Conservation (phyloP, 2,113 vertebrate genomes). For the Oreotrochilus melanogaster region DNA sequence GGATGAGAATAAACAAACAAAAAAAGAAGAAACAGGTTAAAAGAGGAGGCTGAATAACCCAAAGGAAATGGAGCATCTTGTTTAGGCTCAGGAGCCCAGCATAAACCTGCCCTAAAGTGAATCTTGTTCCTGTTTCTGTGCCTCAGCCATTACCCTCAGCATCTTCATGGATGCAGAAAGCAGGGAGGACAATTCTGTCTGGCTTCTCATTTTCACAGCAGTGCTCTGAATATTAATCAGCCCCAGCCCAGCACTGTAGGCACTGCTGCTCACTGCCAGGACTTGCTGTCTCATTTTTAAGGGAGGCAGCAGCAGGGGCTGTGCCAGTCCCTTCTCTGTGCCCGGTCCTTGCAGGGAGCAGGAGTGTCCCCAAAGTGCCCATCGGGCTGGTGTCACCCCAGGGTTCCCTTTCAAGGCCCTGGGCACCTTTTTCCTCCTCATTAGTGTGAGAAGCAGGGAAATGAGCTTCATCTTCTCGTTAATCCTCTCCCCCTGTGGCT, state of each 20-base stretch:
- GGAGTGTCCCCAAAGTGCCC: accelerated
- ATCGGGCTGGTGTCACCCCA: not conserved
- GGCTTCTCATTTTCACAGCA: slow-evolving; percentile 27
- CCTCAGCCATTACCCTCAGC: not conserved
- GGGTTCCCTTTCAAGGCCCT: not conserved
- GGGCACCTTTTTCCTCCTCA: not conserved
- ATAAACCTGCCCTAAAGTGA: not conserved
- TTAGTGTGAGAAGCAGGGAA: not conserved
- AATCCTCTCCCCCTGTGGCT: accelerated
- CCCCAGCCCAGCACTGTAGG: not conserved
- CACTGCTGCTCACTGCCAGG: not conserved
- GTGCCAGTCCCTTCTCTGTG: not conserved
- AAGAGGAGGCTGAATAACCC: not conserved
- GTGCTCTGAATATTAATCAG: slow-evolving; percentile 40
- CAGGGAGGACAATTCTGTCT: not conserved
- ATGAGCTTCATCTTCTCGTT: accelerated
- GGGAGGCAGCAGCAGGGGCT: not conserved
- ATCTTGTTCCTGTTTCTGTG: not conserved
- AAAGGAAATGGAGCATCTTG: not conserved
- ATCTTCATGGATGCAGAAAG: not conserved
- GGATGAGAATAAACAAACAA: not conserved
- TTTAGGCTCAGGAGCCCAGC: not conserved
- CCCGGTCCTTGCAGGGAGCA: not conserved
- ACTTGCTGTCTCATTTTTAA: not conserved
- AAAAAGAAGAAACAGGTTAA: not conserved